A percentile compares a stretch with the other conserved stretches of the same genome.
phyloP scores from a whole-genome alignment of 2,113 vertebrate species.

The Speoplatyrhinus poulsoni region DNA sequence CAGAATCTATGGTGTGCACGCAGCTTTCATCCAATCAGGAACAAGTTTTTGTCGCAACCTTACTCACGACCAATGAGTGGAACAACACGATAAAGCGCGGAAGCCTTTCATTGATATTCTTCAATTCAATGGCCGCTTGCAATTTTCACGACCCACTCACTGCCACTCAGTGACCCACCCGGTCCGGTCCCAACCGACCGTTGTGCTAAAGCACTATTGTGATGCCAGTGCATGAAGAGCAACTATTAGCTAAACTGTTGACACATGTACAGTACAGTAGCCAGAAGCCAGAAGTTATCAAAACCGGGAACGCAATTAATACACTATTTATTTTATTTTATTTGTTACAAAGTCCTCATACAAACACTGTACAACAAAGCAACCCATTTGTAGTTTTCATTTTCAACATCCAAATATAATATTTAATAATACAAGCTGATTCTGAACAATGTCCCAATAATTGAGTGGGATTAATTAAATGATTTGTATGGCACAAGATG shows the following conservation, averaged over 20 bases:
- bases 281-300: conserved; percentile 29
- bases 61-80: no score
- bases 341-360: conserved; percentile 12
- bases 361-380: conserved; percentile 24
- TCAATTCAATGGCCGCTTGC: no score
- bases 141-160: no score
- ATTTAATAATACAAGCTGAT: conserved; percentile 9
- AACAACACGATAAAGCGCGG: no score
- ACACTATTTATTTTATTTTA: background rate
- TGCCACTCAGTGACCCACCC: no score
- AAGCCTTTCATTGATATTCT: no score
- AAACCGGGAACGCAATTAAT: conserved; percentile 31
- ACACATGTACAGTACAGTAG: no score
- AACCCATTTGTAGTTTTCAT: conserved; percentile 17
- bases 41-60: no score
- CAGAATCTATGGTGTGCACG: no score
- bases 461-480: conserved; percentile 8
- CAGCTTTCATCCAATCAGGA: no score
- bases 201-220: conserved; percentile 4
- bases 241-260: background rate
- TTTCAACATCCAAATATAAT: conserved; percentile 2
- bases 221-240: conserved; percentile 12
- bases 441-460: conserved; percentile 8
- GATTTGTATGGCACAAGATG: conserved; percentile 16
- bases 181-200: no score